These are phyloP conservation scores for Monopis laevigella DNA, from an alignment of 2,888 invertebrate genomes.

Conservation along the genomic window DNA sequence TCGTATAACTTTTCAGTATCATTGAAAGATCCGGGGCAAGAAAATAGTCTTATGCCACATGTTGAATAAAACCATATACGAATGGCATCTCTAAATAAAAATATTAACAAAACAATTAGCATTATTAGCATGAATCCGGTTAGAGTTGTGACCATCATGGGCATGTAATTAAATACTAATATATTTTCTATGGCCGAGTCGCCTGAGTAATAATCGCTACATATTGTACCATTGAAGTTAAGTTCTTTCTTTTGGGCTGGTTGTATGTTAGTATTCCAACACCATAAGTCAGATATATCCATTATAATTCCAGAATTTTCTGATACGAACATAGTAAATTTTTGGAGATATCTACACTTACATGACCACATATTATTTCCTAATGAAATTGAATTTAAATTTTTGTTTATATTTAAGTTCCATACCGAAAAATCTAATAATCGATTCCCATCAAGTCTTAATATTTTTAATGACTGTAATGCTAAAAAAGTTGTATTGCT, in stretches of 20 bases:
- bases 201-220: constrained; percentile 86
- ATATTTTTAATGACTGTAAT: constrained; percentile 77
- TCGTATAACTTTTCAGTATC: constrained; percentile 91
- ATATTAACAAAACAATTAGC: constrained; percentile 79
- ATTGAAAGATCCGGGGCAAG: constrained; percentile 75
- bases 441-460: constrained; percentile 86
- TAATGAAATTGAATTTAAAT: constrained; percentile 76
- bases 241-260: constrained; percentile 78
- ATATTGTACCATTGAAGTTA: constrained; percentile 85
- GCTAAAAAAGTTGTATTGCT: constrained; percentile 81
- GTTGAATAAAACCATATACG: constrained; percentile 88
- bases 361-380: constrained; percentile 93
- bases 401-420: constrained; percentile 72
- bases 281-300: constrained; percentile 80
- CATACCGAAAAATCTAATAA: constrained; percentile 82
- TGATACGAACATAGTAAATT: constrained; percentile 80
- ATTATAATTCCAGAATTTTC: constrained; percentile 81
- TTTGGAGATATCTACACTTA: constrained; percentile 87
- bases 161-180: constrained; percentile 84
- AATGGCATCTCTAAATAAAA: constrained; percentile 86
- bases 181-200: constrained; percentile 83
- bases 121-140: constrained; percentile 80
- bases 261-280: constrained; percentile 75
- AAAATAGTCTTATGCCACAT: constrained; percentile 85
- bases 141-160: constrained; percentile 81